Base-by-base conservation (phyloP, 2,888 invertebrate genomes). In the Dexiosoma caninum region DNA sequence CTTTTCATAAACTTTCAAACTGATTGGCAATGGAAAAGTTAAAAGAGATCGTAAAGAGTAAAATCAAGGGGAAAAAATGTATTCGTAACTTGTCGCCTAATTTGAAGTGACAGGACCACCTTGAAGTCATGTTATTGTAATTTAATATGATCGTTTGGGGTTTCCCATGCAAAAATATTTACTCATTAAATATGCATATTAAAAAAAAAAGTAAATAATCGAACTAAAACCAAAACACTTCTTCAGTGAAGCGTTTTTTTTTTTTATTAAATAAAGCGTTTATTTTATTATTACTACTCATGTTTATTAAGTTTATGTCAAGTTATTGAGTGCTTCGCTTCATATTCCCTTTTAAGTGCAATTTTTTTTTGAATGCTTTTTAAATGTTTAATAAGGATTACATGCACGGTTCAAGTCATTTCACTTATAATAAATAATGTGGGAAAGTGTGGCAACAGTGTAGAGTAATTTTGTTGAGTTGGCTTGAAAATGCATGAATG, bases 71-170 rank as follows among this genome's bases (percentile, higher is more conserved):
- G 8, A 62, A 69, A 53, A 83, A 84, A 83, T 5, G 12, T 35
- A 55, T 80, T 84, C 23, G 81, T 74, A 57, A 66, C 59, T 83
- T 77, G 85, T 85, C 85, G 84, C 85, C 85, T 86, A 86, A 86
- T 83, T 84, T 85, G 85, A 85, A 69, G 53, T 85, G 85, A 85
- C 86, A 85, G 84, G 86, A 85, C 86, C 86, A 86, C 86, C 86
- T 84, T 83, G 85, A 74, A 83, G 84, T 75, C 71, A 72, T 80
- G 84, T 83, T 80, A 76, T 82, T 83, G 84, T 80, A 81, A 84
- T 80, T 82, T 72, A 71, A 84, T 81, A 80, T 53, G 46, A 80
- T 42, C 76, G 82, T 80, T 83, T 82, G 84, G 82, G 83, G 83
- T 84, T 82, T 74, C 76, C 78, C 70, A 32, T 64, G 35, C 14